Evolutionary conservation across 2,888 invertebrate species (phyloP), one percentile per base, ranked within the genome.

Genomic region (Conus canariensis): DNA sequence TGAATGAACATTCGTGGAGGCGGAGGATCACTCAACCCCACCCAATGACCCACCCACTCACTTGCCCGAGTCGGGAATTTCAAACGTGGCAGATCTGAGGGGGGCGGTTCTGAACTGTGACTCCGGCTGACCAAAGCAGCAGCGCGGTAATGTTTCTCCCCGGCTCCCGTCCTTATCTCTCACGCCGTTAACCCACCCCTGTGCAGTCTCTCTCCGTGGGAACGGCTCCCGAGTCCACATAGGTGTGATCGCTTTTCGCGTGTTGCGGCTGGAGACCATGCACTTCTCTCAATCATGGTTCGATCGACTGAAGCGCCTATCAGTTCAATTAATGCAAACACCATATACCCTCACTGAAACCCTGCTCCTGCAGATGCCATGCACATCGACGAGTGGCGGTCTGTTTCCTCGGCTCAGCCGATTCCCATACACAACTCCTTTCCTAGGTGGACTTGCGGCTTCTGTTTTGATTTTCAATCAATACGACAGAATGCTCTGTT

Each of bases 391-490:
- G 4, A 56, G 77, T 25, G 19, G 56, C 16, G 9, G 45, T 80
- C 88, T 9, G 58, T 85, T 83, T 85, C 64, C 74, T 59, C 56
- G 14, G 16, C 58, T 45, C 56, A 56, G 58, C 4, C 19, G 64
- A 22, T 85, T 56, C 85, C 85, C 30, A 83, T 85, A 60, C 83
- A 56, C 67, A 16, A 6, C 16, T 60, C 64, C 16, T 80, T 60
- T 58, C 58, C 88, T 45, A 83, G 82, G 82, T 83, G 82, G 83
- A 64, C 80, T 88, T 22, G 88, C 83, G 88, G 85, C 89, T 58
- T 58, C 67, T 89, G 89, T 89, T 89, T 89, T 89, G 89, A 89
- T 89, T 89, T 89, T 89, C 89, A 89, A 89, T 89, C 89, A 83
- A 89, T 89, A 89, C 64, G 12, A 56, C 89, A 89, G 89, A 85